Percentiles rank a stretch among this genome's conserved stretches.
These are phyloP conservation scores for Lepidocyrtinus sp. DNA, from an alignment of 2,888 invertebrate species.

Conservation along the genomic window DNA sequence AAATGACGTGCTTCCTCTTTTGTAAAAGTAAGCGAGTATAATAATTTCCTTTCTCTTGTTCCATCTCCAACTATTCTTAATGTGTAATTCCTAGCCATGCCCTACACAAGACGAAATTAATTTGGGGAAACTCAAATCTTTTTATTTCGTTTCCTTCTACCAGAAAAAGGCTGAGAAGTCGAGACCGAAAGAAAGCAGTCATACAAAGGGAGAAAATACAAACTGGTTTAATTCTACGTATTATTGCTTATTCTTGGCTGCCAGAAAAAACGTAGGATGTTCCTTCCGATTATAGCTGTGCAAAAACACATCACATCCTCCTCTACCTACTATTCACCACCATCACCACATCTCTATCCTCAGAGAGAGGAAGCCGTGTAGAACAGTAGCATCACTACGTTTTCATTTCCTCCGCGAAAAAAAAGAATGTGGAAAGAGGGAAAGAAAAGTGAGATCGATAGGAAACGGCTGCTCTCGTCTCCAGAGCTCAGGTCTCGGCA, in stretches of 20 bases:
- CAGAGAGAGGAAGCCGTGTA: background rate
- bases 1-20: background rate
- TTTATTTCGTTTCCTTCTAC: background rate
- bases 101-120: background rate
- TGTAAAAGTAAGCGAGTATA: background rate
- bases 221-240: background rate
- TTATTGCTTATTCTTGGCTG: too few species aligned
- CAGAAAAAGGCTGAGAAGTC: background rate
- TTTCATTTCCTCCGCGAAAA: background rate
- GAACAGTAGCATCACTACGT: background rate
- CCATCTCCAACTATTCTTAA: background rate
- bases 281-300: constrained; percentile 13
- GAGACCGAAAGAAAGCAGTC: background rate
- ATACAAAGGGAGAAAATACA: background rate
- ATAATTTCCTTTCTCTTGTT: background rate
- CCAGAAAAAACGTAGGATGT: background rate
- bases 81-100: background rate
- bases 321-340: background rate
- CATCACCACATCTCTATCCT: background rate
- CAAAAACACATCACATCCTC: constrained; percentile 1
- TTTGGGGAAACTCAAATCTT: background rate
- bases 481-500: constrained; percentile 50
- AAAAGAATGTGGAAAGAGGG: constrained; percentile 21
- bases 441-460: constrained; percentile 49
- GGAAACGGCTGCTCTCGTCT: constrained; percentile 49